A percentile compares a stretch with the other conserved stretches of the same genome.
Conservation (phyloP, 2,797 vertebrate species). For the Bradypodion ventrale region DNA sequence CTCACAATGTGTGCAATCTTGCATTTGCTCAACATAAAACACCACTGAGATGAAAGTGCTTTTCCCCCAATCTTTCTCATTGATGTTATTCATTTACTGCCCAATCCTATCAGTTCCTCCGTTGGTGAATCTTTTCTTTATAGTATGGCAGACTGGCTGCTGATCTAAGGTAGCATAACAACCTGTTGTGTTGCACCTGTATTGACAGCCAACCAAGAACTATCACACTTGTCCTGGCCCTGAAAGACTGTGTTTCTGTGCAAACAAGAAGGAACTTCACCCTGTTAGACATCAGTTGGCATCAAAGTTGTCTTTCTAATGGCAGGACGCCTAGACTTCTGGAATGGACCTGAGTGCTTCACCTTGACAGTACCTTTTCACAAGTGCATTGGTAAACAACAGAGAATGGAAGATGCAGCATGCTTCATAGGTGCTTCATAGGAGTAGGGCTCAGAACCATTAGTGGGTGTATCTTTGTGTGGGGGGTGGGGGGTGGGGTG, state of each 20-base stretch:
- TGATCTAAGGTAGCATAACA: neutral
- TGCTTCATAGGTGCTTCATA: neutral
- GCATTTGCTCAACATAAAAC: conserved; percentile 21
- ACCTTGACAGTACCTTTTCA: neutral
- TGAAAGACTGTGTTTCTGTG: neutral
- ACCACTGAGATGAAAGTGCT: conserved; percentile 2
- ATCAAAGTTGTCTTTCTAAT: neutral
- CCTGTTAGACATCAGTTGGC: neutral
- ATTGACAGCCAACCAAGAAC: neutral
- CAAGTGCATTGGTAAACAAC: neutral
- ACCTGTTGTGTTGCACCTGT: neutral
- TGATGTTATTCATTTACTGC: neutral
- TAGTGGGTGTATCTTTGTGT: too few species aligned
- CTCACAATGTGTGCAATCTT: conserved; percentile 45
- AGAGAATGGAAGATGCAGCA: neutral
- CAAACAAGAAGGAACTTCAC: neutral
- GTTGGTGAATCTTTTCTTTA: neutral
- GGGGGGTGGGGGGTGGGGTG: too few species aligned
- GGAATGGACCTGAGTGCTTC: too few species aligned
- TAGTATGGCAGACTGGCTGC: neutral
- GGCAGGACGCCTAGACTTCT: neutral
- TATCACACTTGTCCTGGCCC: neutral
- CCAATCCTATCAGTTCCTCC: neutral
- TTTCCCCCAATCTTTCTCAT: neutral
- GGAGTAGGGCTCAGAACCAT: neutral